Conservation (phyloP, 2,113 vertebrate species). For the Protomyctophum bolini region DNA sequence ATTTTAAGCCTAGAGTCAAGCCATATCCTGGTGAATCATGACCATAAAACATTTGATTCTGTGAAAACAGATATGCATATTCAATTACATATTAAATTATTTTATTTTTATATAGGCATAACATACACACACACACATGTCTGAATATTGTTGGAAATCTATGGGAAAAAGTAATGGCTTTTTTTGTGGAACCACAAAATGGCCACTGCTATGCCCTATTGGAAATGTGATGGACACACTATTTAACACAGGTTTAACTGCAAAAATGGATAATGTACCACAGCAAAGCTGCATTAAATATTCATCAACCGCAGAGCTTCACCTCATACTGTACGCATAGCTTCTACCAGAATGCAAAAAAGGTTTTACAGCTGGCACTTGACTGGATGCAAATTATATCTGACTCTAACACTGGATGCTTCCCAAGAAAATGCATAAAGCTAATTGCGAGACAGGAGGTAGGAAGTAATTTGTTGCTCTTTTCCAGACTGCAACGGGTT, state of each 20-base stretch:
- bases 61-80: too few species aligned
- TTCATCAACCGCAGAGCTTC: slow-evolving; percentile 30
- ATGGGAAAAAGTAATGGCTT: slow-evolving; percentile 6
- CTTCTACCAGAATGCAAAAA: slow-evolving; percentile 34
- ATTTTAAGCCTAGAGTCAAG: too few species aligned
- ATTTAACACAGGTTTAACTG: slow-evolving; percentile 37
- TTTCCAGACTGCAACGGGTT: slow-evolving; percentile 49
- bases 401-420: slow-evolving; percentile 48
- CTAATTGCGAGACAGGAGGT: slow-evolving; percentile 53
- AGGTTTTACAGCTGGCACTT: slow-evolving; percentile 34
- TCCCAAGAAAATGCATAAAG: slow-evolving; percentile 66
- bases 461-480: slow-evolving; percentile 50
- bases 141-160: slow-evolving; percentile 34
- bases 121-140: not conserved
- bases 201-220: too few species aligned
- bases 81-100: too few species aligned
- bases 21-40: too few species aligned
- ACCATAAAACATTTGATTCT: too few species aligned
- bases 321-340: slow-evolving; percentile 40
- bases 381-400: slow-evolving; percentile 47
- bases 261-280: slow-evolving; percentile 25
- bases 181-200: too few species aligned
- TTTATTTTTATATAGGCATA: too few species aligned
- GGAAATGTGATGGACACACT: too few species aligned
- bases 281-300: slow-evolving; percentile 42